A percentile compares a stretch with the other conserved stretches of the same genome.
These are phyloP conservation scores for Mallotus villosus DNA, from an alignment of 2,797 vertebrate genomes.

Conservation along the genomic window DNA sequence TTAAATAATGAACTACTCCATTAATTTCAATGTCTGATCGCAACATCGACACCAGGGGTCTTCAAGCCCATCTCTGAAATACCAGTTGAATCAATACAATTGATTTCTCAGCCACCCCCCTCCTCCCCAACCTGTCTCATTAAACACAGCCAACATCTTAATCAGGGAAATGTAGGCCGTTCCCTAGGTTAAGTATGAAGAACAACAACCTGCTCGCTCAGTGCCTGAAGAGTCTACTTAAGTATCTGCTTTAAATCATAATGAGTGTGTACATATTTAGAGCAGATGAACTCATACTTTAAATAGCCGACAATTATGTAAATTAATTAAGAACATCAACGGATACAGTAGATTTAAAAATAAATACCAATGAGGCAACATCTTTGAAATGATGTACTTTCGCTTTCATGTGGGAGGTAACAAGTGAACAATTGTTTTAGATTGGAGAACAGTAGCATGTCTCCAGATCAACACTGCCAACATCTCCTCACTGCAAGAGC, in stretches of 20 bases:
- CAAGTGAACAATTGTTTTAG: constrained; percentile 26
- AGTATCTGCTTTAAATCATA: constrained; percentile 10
- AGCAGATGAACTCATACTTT: constrained; percentile 53
- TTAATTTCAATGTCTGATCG: too few relatives aligned
- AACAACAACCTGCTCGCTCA: constrained; percentile 40
- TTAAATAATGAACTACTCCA: too few relatives aligned
- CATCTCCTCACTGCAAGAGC: not conserved
- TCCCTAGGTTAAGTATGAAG: constrained; percentile 58
- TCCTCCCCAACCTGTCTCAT: constrained; percentile 52
- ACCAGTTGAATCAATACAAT: constrained; percentile 48
- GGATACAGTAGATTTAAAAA: constrained; percentile 38
- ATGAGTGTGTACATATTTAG: constrained; percentile 59
- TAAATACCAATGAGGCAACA: constrained; percentile 48
- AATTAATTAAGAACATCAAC: constrained; percentile 50
- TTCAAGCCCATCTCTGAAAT: constrained; percentile 23
- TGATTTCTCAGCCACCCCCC: constrained; percentile 43
- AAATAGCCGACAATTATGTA: constrained; percentile 37
- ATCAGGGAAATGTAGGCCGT: constrained; percentile 55
- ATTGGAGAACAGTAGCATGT: constrained; percentile 40
- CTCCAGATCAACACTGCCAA: constrained; percentile 17
- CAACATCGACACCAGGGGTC: too few relatives aligned
- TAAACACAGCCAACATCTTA: constrained; percentile 55
- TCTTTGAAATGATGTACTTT: constrained; percentile 47
- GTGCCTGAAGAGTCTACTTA: not conserved
- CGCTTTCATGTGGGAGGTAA: constrained; percentile 59